phyloP scores from a whole-genome alignment of 2,888 invertebrate species.

The Trachelus stipa region DNA sequence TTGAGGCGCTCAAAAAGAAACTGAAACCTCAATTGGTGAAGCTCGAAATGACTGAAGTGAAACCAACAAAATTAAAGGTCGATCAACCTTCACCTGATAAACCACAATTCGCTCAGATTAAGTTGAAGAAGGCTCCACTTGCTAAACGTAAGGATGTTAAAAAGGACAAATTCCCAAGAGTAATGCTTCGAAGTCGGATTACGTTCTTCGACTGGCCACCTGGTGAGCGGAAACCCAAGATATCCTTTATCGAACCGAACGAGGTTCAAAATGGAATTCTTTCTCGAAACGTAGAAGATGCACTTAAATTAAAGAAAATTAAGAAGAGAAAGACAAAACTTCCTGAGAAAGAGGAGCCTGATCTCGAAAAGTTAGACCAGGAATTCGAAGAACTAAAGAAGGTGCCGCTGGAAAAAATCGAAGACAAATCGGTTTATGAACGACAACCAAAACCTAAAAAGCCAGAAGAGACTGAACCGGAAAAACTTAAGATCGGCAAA shows the following conservation, averaged over 20 bases:
- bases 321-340: slow-evolving; percentile 65
- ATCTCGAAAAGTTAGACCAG: slow-evolving; percentile 66
- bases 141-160: slow-evolving; percentile 28
- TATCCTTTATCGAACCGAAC: slow-evolving; percentile 63
- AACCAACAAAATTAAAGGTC: slow-evolving; percentile 29
- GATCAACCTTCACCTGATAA: slow-evolving; percentile 59
- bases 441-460: slow-evolving; percentile 66
- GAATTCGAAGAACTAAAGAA: slow-evolving; percentile 63
- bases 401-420: slow-evolving; percentile 62
- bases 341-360: slow-evolving; percentile 57
- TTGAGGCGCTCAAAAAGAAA: slow-evolving; percentile 39
- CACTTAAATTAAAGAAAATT: slow-evolving; percentile 65
- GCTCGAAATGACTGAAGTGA: slow-evolving; percentile 69
- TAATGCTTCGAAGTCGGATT: background rate
- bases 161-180: slow-evolving; percentile 12
- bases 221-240: slow-evolving; percentile 54
- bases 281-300: slow-evolving; percentile 69
- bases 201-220: slow-evolving; percentile 65
- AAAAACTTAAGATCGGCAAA: slow-evolving; percentile 68
- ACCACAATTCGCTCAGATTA: slow-evolving; percentile 63
- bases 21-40: slow-evolving; percentile 63
- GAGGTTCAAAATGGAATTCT: slow-evolving; percentile 66
- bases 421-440: slow-evolving; percentile 57
- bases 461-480: slow-evolving; percentile 65
- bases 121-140: slow-evolving; percentile 45